Conservation (phyloP, 1,140 invertebrate genomes). For the Pseudomyrmex cubaensis region DNA sequence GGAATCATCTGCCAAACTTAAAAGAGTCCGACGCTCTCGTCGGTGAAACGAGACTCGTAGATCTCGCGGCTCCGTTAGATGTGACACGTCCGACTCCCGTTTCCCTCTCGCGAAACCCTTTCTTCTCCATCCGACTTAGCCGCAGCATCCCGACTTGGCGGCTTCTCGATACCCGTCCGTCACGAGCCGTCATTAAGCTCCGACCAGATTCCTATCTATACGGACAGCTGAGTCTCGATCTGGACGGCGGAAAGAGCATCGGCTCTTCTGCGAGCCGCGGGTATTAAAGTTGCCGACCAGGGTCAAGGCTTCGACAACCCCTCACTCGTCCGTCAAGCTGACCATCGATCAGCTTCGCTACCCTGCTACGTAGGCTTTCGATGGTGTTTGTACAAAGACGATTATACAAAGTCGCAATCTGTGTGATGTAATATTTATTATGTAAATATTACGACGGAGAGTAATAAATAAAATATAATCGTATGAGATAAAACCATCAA, state of each 20-base stretch:
- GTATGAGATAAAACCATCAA: too few relatives aligned
- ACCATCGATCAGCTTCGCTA: slow-evolving; percentile 78
- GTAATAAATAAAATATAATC: too few relatives aligned
- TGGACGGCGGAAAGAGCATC: slow-evolving; percentile 67
- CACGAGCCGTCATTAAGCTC: slow-evolving; percentile 81
- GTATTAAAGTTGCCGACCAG: slow-evolving; percentile 77
- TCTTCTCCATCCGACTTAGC: slow-evolving; percentile 56
- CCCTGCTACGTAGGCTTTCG: slow-evolving; percentile 13
- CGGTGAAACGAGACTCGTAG: slow-evolving; percentile 76
- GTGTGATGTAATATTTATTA: too few relatives aligned
- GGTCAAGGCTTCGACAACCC: slow-evolving; percentile 80
- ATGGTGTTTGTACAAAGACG: background rate
- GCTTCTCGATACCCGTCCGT: slow-evolving; percentile 79
- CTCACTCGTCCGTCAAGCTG: slow-evolving; percentile 72
- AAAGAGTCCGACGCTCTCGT: slow-evolving; percentile 74
- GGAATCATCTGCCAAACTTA: slow-evolving; percentile 68
- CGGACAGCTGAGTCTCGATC: slow-evolving; percentile 75
- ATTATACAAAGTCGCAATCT: too few relatives aligned
- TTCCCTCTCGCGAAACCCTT: slow-evolving; percentile 64
- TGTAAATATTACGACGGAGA: too few relatives aligned
- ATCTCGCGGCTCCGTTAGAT: slow-evolving; percentile 81
- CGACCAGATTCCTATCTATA: slow-evolving; percentile 80
- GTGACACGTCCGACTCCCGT: slow-evolving; percentile 74
- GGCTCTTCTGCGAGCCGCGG: slow-evolving; percentile 61
- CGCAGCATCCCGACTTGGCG: slow-evolving; percentile 70